Conservation (phyloP, 2,113 vertebrate genomes). For the Hystrix brachyura region DNA sequence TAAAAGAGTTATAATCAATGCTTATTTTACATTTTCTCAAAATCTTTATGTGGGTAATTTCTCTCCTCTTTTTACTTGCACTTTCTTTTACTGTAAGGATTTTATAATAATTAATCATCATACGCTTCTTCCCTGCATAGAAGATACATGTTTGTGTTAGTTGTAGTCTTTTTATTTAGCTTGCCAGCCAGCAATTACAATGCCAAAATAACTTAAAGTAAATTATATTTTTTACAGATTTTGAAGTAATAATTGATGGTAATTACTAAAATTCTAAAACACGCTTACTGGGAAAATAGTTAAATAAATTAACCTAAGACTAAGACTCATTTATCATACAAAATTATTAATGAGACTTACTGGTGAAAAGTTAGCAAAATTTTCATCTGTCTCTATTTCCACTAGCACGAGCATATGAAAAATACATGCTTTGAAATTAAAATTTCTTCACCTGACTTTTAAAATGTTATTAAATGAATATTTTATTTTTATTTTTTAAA, state of each 20-base stretch:
- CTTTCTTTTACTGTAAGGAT: constrained; percentile 23
- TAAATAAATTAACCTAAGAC: constrained; percentile 65
- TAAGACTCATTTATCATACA: constrained; percentile 54
- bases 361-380: neutral
- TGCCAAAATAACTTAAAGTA: constrained; percentile 74
- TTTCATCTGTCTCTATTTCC: constrained; percentile 10
- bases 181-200: constrained; percentile 60
- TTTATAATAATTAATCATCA: constrained; percentile 67
- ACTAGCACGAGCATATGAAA: neutral
- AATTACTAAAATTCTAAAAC: constrained; percentile 58
- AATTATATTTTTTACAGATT: constrained; percentile 61
- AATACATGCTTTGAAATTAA: neutral
- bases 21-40: constrained; percentile 47
- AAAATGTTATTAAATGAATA: neutral
- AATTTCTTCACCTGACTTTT: neutral
- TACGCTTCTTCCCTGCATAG: neutral
- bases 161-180: constrained; percentile 54
- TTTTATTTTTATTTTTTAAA: neutral
- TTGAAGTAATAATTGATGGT: constrained; percentile 72
- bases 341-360: constrained; percentile 51
- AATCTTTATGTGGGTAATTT: constrained; percentile 47
- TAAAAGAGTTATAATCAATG: neutral
- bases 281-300: neutral
- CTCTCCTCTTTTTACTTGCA: constrained; percentile 39
- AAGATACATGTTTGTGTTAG: constrained; percentile 11